These are phyloP conservation scores for Xylota segnis DNA, from an alignment of 2,888 invertebrate species.

Conservation along the genomic window DNA sequence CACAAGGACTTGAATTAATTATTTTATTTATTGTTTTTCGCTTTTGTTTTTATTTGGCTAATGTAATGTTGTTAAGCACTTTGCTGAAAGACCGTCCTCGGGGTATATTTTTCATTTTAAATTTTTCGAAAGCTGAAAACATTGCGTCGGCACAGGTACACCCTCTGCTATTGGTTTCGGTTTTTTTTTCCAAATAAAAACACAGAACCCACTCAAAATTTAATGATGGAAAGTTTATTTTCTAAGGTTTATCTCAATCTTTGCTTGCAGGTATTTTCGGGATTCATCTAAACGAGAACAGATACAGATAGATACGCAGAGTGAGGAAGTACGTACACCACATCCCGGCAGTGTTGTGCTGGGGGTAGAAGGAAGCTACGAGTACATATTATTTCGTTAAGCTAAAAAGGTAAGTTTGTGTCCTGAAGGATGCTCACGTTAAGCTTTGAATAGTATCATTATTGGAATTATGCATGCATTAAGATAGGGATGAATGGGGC, in stretches of 20 bases:
- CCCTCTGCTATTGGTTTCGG: constrained; percentile 16
- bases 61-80: constrained; percentile 71
- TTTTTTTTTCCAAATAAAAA: constrained; percentile 22
- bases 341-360: constrained; percentile 24
- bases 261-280: constrained; percentile 72
- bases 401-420: constrained; percentile 70
- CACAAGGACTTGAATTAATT: constrained; percentile 68
- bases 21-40: constrained; percentile 71
- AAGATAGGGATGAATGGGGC: constrained; percentile 57
- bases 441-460: constrained; percentile 73
- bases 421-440: constrained; percentile 70
- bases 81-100: constrained; percentile 56
- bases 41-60: constrained; percentile 58
- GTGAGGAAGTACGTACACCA: constrained; percentile 27
- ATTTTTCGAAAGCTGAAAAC: constrained; percentile 40
- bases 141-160: background rate
- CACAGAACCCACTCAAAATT: constrained; percentile 73
- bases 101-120: constrained; percentile 72
- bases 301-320: background rate
- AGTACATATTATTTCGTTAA: constrained; percentile 56
- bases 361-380: constrained; percentile 28
- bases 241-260: constrained; percentile 76
- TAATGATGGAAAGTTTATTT: constrained; percentile 74
- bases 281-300: constrained; percentile 46
- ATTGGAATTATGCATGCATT: constrained; percentile 76